Percentiles rank a stretch among this genome's conserved stretches.
These are phyloP conservation scores for Proisotoma minuta DNA, from an alignment of 2,888 invertebrate genomes.

Conservation along the genomic window DNA sequence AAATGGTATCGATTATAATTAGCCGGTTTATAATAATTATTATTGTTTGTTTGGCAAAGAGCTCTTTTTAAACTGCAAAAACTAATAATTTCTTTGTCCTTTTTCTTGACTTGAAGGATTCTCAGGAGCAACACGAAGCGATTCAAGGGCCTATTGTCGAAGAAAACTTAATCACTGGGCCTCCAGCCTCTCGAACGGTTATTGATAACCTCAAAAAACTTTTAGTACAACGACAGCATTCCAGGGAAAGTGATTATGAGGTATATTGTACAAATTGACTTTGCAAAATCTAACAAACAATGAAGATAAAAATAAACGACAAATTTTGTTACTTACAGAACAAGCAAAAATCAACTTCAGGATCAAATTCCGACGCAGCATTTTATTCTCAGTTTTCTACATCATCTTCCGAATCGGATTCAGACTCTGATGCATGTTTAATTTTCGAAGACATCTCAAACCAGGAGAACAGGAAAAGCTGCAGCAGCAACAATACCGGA, in stretches of 20 bases:
- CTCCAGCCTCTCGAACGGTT: slow-evolving; percentile 45
- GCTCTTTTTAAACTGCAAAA: too few species aligned
- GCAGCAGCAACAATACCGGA: slow-evolving; percentile 1
- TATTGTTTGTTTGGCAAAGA: too few species aligned
- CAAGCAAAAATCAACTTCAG: slow-evolving; percentile 37
- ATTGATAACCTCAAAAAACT: slow-evolving; percentile 46
- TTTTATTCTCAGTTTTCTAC: slow-evolving; percentile 45
- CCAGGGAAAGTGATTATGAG: slow-evolving; percentile 47
- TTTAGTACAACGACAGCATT: slow-evolving; percentile 45
- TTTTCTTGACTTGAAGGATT: slow-evolving; percentile 8
- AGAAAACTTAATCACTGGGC: slow-evolving; percentile 37
- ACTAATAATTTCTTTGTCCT: too few species aligned
- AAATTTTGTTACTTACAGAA: slow-evolving; percentile 17
- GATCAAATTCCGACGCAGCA: slow-evolving; percentile 41
- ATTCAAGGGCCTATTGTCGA: slow-evolving; percentile 22
- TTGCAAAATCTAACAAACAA: not conserved
- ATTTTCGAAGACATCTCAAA: slow-evolving; percentile 37
- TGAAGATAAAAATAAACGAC: not conserved
- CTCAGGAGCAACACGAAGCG: slow-evolving; percentile 16
- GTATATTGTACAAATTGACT: slow-evolving; percentile 14
- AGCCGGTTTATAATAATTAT: too few species aligned
- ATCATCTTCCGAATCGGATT: slow-evolving; percentile 44
- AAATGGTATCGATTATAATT: too few species aligned
- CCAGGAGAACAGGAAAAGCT: slow-evolving; percentile 21
- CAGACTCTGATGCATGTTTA: slow-evolving; percentile 32